Conservation (phyloP, 2,113 vertebrate species). For the Rousettus leschenaultii region DNA sequence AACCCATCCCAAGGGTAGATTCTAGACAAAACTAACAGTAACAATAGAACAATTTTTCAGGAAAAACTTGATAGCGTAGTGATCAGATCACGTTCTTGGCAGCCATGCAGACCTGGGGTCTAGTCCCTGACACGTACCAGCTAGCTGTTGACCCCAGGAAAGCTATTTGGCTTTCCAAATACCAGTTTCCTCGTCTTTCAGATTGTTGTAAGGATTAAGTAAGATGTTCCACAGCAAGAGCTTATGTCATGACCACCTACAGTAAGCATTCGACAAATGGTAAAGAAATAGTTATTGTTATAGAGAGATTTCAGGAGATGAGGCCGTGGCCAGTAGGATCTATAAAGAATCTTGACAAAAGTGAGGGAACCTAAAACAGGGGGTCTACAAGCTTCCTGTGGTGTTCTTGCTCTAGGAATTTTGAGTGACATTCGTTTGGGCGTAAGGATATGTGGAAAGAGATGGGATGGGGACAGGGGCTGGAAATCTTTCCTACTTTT, state of each 20-base stretch:
- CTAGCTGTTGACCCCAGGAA: background rate
- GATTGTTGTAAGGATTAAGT: background rate
- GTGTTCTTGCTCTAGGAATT: background rate
- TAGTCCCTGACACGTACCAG: background rate
- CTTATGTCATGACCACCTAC: background rate
- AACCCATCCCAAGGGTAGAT: background rate
- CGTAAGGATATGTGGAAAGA: background rate
- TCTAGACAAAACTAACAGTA: background rate
- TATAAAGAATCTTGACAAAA: background rate
- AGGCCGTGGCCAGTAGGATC: background rate
- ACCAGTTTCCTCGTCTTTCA: background rate
- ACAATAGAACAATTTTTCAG: background rate
- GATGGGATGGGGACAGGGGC: too few relatives aligned
- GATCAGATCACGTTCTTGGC: background rate
- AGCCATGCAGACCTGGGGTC: background rate
- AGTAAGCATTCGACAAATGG: background rate
- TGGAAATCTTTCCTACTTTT: background rate
- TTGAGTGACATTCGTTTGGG: background rate
- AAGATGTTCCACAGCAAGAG: background rate
- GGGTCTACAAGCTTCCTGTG: background rate
- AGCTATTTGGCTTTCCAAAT: background rate
- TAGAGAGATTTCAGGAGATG: background rate
- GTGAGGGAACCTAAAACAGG: background rate
- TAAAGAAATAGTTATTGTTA: background rate
- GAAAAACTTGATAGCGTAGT: background rate